Conservation (phyloP, 2,113 vertebrate genomes). For the Tringa solitaria region DNA sequence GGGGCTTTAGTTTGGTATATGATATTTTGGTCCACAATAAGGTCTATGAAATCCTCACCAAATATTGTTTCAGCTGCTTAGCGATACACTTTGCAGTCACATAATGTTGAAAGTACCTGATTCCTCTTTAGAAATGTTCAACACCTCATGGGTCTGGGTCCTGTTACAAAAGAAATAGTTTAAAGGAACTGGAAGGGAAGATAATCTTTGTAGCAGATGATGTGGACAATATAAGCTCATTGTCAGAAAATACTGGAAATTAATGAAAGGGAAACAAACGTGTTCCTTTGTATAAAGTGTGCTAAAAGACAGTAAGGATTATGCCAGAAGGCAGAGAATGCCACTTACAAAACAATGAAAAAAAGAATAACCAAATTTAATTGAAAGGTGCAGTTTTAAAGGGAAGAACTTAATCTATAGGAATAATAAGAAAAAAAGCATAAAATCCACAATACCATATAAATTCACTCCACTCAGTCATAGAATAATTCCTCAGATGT, state of each 20-base stretch:
- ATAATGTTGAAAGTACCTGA: background rate
- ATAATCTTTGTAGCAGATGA: slow-evolving; percentile 48
- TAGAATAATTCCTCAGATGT: background rate
- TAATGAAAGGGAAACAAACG: background rate
- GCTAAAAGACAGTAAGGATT: background rate
- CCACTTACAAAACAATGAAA: background rate
- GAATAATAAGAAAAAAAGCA: background rate
- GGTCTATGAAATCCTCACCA: background rate
- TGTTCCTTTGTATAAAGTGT: background rate
- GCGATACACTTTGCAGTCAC: background rate
- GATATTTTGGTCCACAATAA: background rate
- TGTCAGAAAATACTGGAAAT: slow-evolving; percentile 31
- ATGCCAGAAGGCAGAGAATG: background rate
- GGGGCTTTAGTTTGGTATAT: background rate
- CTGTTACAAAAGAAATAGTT: slow-evolving; percentile 58
- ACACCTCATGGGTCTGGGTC: slow-evolving; percentile 5
- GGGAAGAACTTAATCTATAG: background rate
- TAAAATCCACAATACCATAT: background rate
- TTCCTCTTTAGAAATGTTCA: slow-evolving; percentile 32
- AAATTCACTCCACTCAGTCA: background rate
- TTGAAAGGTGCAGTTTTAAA: background rate
- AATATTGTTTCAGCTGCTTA: slow-evolving; percentile 42
- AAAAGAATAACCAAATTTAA: background rate
- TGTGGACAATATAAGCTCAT: slow-evolving; percentile 11
- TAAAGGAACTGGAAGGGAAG: slow-evolving; percentile 50